A percentile compares a stretch with the other conserved stretches of the same genome.
phyloP scores from a whole-genome alignment of 2,888 invertebrate species.

The Leptothorax acervorum region DNA sequence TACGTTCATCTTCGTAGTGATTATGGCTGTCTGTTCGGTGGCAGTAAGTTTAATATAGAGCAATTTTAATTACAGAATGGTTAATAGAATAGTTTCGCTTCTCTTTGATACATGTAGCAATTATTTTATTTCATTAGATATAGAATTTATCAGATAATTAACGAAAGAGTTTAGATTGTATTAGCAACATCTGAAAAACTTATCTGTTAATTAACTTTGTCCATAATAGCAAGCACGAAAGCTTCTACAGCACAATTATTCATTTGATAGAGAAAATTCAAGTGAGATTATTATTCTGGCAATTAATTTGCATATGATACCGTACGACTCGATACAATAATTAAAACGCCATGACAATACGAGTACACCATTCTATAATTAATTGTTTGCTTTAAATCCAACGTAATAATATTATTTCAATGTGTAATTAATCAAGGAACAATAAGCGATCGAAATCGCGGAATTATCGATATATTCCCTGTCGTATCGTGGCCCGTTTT shows the following conservation, averaged over 20 bases:
- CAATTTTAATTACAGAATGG: not conserved
- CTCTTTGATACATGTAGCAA: not conserved
- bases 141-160: constrained; percentile 8
- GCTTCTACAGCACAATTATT: constrained; percentile 2
- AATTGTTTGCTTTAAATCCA: constrained; percentile 47
- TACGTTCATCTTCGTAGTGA: constrained; percentile 66
- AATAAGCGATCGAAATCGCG: constrained; percentile 26
- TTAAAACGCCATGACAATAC: constrained; percentile 47
- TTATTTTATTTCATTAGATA: constrained; percentile 14
- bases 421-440: constrained; percentile 49
- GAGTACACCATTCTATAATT: constrained; percentile 42
- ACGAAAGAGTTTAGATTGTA: not conserved
- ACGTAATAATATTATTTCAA: constrained; percentile 45
- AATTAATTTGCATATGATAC: constrained; percentile 51
- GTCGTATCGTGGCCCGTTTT: not conserved
- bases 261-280: constrained; percentile 39
- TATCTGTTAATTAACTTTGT: constrained; percentile 30
- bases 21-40: constrained; percentile 72
- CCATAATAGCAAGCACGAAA: not conserved
- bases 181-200: not conserved
- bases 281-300: constrained; percentile 47
- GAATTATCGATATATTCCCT: constrained; percentile 23
- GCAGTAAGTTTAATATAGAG: constrained; percentile 70
- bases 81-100: not conserved
- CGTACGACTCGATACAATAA: constrained; percentile 42